phyloP scores from a whole-genome alignment of 1,140 invertebrate genomes.

The Diuraphis noxia region DNA sequence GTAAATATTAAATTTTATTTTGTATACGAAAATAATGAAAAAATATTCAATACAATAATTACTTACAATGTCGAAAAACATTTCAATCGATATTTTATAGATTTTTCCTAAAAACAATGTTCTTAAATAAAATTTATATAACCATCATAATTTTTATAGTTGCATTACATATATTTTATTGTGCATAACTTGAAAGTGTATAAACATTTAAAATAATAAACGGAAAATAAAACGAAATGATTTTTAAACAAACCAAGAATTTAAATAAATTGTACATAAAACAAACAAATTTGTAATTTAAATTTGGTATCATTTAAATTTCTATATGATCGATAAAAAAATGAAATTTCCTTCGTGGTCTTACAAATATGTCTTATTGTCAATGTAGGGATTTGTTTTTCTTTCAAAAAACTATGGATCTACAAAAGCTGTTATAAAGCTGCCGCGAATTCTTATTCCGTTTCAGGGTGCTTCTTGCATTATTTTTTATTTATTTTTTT shows the following conservation, averaged over 20 bases:
- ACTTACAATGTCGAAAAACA: neutral
- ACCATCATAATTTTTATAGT: neutral
- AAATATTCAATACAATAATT: neutral
- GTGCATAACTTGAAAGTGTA: neutral
- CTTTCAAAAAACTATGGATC: neutral
- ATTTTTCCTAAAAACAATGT: neutral
- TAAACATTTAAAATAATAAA: neutral
- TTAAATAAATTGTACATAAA: neutral
- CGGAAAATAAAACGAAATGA: neutral
- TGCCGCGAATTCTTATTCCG: slow-evolving; percentile 1
- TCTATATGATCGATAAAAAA: neutral
- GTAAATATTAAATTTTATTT: neutral
- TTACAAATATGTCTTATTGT: neutral
- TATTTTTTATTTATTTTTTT: slow-evolving; percentile 33
- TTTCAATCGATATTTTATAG: too few species aligned
- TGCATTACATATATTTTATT: neutral
- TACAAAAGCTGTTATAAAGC: slow-evolving; percentile 28
- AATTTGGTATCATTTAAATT: neutral
- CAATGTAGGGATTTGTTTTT: slow-evolving; percentile 29
- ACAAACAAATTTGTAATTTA: neutral
- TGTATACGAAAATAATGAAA: neutral
- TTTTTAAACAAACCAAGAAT: neutral
- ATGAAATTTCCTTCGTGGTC: neutral
- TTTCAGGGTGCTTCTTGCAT: slow-evolving; percentile 12
- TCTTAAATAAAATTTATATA: neutral